A percentile compares a stretch with the other conserved stretches of the same genome.
These are phyloP conservation scores for Drosophila helvetica DNA, from an alignment of 2,888 invertebrate species.

Conservation along the genomic window DNA sequence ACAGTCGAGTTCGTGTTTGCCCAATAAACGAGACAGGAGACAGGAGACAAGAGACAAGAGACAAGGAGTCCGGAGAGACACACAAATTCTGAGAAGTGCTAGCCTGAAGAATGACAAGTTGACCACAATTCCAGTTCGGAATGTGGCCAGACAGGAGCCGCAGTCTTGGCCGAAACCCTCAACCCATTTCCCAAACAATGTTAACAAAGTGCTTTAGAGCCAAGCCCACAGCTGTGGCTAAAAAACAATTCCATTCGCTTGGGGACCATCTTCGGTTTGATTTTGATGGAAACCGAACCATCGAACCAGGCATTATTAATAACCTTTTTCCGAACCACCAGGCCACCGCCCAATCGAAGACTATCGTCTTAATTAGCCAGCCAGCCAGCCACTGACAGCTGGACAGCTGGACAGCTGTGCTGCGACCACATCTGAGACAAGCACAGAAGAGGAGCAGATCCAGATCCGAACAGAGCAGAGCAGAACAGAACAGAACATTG, in stretches of 20 bases:
- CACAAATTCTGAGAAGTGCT: slow-evolving; percentile 3
- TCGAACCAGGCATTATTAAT: slow-evolving; percentile 57
- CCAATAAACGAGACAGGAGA: slow-evolving; percentile 32
- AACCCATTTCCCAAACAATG: not conserved
- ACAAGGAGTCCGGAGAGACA: slow-evolving; percentile 30
- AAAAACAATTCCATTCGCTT: slow-evolving; percentile 32
- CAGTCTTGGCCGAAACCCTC: not conserved
- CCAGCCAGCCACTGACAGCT: slow-evolving; percentile 36
- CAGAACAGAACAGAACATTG: slow-evolving; percentile 8
- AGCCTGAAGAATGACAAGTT: slow-evolving; percentile 35
- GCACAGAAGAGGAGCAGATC: not conserved
- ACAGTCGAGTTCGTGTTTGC: slow-evolving; percentile 44
- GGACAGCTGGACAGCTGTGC: slow-evolving; percentile 59
- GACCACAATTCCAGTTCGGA: slow-evolving; percentile 65
- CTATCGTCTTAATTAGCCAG: slow-evolving; percentile 61
- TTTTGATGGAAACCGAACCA: slow-evolving; percentile 1
- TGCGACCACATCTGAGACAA: slow-evolving; percentile 25
- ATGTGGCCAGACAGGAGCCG: slow-evolving; percentile 48
- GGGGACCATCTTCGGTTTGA: not conserved
- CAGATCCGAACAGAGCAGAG: too few relatives aligned
- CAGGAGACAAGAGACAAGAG: not conserved
- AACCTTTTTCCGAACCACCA: slow-evolving; percentile 49
- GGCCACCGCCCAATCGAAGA: slow-evolving; percentile 39
- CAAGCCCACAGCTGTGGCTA: not conserved
- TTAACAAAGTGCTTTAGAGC: slow-evolving; percentile 48